Conservation (phyloP, 2,113 vertebrate species). For the Callospermophilus lateralis region DNA sequence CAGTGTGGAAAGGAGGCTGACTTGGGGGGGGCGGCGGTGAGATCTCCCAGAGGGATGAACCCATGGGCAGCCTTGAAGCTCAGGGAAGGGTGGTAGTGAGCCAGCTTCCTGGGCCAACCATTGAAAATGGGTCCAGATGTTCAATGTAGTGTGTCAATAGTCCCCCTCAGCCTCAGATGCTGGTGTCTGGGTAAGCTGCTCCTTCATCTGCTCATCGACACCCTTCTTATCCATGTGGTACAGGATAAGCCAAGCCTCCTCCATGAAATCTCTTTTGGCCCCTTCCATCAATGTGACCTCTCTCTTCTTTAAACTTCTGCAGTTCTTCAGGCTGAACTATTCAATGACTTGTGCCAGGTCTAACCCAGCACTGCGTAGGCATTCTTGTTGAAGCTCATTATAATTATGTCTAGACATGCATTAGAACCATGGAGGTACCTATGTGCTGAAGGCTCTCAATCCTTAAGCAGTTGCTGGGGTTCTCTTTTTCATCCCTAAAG, state of each 20-base stretch:
- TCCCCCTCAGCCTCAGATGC: not conserved
- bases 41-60: not conserved
- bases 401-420: not conserved
- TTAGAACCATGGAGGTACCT: not conserved
- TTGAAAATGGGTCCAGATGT: not conserved
- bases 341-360: not conserved
- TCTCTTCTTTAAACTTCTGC: not conserved
- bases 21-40: not conserved
- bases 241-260: not conserved
- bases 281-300: not conserved
- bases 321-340: not conserved
- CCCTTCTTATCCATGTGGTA: not conserved
- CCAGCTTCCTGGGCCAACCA: not conserved
- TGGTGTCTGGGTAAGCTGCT: not conserved
- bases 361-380: not conserved
- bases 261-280: not conserved
- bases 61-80: not conserved
- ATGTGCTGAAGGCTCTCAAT: not conserved
- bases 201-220: not conserved
- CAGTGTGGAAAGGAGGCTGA: conserved; percentile 1
- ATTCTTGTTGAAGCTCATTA: not conserved
- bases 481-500: not conserved
- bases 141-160: not conserved
- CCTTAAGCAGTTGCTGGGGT: not conserved
- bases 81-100: not conserved